These are phyloP conservation scores for Tupaia tana DNA, from an alignment of 2,113 vertebrate species.

Conservation along the genomic window DNA sequence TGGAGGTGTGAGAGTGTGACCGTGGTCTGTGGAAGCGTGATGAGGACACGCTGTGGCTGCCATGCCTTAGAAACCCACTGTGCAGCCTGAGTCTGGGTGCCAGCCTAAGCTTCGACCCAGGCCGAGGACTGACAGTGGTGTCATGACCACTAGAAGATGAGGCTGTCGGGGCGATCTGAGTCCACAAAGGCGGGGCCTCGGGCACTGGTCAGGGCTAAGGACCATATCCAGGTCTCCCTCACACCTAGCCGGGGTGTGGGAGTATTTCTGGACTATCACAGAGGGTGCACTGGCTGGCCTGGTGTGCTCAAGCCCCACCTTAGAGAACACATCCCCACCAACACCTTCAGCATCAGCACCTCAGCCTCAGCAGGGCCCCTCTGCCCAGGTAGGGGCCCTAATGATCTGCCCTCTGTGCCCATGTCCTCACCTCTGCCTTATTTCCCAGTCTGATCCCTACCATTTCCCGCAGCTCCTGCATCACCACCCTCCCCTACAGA, in stretches of 20 bases:
- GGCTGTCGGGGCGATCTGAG: background rate
- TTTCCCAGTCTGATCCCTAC: background rate
- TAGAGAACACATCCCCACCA: no score
- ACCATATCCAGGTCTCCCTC: background rate
- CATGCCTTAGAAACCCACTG: background rate
- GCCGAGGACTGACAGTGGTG: no score
- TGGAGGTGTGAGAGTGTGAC: background rate
- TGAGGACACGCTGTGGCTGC: background rate
- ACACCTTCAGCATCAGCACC: background rate
- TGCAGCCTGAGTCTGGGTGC: background rate
- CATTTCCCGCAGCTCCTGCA: no score
- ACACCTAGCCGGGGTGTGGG: background rate
- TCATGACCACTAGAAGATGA: background rate
- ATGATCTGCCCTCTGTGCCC: background rate
- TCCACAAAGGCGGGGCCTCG: background rate
- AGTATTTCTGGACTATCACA: background rate
- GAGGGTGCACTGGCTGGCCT: no score
- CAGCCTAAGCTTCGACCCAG: no score
- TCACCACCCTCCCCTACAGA: no score
- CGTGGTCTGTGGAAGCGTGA: background rate
- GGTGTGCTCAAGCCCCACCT: background rate
- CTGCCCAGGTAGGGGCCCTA: background rate
- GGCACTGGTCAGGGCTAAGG: background rate
- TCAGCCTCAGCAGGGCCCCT: accelerated
- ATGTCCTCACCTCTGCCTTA: background rate